Evolutionary conservation across 2,113 vertebrate species (phyloP), one percentile per base, ranked within the genome.

Genomic region (Pterocles orientalis): DNA sequence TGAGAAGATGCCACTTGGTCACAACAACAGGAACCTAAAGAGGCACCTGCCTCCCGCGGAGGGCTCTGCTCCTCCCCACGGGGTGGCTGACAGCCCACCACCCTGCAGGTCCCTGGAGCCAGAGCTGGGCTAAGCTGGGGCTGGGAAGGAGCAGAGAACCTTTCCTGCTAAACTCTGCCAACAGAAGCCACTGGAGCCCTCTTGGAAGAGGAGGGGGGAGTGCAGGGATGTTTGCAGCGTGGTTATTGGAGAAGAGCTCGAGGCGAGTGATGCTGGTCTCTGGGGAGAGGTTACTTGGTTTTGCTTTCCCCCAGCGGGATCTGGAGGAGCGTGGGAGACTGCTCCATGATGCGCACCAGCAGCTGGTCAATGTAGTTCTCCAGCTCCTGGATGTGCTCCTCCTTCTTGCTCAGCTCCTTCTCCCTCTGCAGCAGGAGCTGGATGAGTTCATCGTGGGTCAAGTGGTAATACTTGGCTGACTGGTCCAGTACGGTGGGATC

Each of bases 351-450:
- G 95, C 99, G 99, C 87, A 99, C 99, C 94, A 99, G 98, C 96
- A 99, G 98, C 77, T 98, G 98, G 98, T 99, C 99, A 1, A 99
- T 99, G 98, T 99, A 99, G 96, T 99, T 98, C 98, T 99, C 99
- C 94, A 99, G 98, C 73, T 99, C 99, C 3, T 91, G 98, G 90
- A 99, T 98, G 34, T 99, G 98, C 71, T 98, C 97, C 28, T 99
- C 98, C 95, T 98, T 98, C 97, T 96, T 98, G 97, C 94, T 98
- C 89, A 99, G 97, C 97, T 99, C 99, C 16, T 96, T 90, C 97
- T 99, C 99, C 18, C 98, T 98, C 97, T 99, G 98, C 95, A 99
- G 97, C 92, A 99, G 98, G 94, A 99, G 98, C 58, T 98, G 84
- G 26, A 99, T 98, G 97, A 99, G 99, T 82, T 99, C 99, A 1